phyloP scores from a whole-genome alignment of 2,113 vertebrate genomes.

The Ameiurus melas region DNA sequence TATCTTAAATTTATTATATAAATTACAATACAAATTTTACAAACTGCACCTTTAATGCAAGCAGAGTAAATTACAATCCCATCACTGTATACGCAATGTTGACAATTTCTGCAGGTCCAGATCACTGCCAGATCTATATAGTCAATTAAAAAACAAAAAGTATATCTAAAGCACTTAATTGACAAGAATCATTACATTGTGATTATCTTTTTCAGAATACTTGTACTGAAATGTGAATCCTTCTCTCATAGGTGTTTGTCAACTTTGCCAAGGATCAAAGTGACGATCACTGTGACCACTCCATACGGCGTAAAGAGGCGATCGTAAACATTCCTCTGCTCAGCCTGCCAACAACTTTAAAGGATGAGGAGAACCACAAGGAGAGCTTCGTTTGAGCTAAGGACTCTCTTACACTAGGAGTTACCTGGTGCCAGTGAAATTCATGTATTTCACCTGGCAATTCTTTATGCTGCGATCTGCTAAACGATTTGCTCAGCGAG shows the following conservation, averaged over 20 bases:
- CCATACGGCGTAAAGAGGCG: slow-evolving; percentile 85
- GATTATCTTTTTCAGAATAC: neutral
- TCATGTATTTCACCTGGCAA: slow-evolving; percentile 45
- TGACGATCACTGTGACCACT: slow-evolving; percentile 83
- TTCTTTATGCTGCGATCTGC: slow-evolving; percentile 30
- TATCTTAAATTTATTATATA: neutral
- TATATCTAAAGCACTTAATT: neutral
- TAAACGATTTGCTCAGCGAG: slow-evolving; percentile 27
- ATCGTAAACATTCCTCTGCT: slow-evolving; percentile 76
- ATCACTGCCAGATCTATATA: neutral
- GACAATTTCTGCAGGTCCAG: neutral
- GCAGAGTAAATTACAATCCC: neutral
- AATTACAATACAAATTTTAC: neutral
- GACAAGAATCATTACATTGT: neutral
- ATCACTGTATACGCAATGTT: neutral
- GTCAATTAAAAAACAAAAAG: no score
- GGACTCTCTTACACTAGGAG: slow-evolving; percentile 40
- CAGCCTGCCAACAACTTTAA: slow-evolving; percentile 62
- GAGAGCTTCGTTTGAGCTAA: slow-evolving; percentile 88
- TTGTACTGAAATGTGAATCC: neutral
- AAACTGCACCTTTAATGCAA: neutral
- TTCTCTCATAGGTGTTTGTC: slow-evolving; percentile 87
- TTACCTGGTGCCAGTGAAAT: slow-evolving; percentile 44
- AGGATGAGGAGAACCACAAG: slow-evolving; percentile 74
- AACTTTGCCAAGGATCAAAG: slow-evolving; percentile 99